phyloP scores from a whole-genome alignment of 1,140 invertebrate genomes.

The Drosophila melanica region DNA sequence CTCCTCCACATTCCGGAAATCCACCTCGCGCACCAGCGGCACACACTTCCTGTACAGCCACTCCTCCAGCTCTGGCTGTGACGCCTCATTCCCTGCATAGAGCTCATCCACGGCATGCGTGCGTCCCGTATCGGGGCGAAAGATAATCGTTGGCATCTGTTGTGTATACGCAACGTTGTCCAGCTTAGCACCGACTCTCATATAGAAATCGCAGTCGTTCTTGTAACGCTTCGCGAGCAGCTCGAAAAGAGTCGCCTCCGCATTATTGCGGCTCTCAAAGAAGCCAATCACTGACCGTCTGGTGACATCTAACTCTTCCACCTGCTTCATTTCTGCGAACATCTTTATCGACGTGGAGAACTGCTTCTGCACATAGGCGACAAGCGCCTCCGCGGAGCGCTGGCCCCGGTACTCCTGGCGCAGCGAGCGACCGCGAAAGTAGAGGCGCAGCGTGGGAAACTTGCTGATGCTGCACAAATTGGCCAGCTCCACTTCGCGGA shows the following conservation, averaged over 20 bases:
- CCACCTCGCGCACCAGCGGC: slow-evolving; percentile 50
- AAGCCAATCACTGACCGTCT: slow-evolving; percentile 48
- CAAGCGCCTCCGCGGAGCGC: slow-evolving; percentile 42
- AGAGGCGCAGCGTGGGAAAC: slow-evolving; percentile 52
- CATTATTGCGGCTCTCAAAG: slow-evolving; percentile 15
- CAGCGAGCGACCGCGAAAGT: slow-evolving; percentile 36
- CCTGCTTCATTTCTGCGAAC: slow-evolving; percentile 20
- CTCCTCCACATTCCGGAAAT: slow-evolving; percentile 61
- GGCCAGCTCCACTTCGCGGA: slow-evolving; percentile 19
- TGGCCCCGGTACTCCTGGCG: slow-evolving; percentile 54
- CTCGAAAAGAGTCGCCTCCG: background rate
- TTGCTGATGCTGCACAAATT: slow-evolving; percentile 46
- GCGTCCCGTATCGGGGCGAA: slow-evolving; percentile 47
- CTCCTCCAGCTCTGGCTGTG: slow-evolving; percentile 16
- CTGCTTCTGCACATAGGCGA: slow-evolving; percentile 43
- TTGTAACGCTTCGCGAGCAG: slow-evolving; percentile 47
- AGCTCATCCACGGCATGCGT: slow-evolving; percentile 42
- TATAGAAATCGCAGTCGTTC: slow-evolving; percentile 64
- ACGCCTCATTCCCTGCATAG: background rate
- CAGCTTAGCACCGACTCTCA: slow-evolving; percentile 6
- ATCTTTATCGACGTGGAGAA: slow-evolving; percentile 16
- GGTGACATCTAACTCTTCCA: slow-evolving; percentile 30
- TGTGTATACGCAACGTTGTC: slow-evolving; percentile 16
- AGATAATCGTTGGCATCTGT: slow-evolving; percentile 34
- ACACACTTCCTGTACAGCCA: slow-evolving; percentile 51